Evolutionary conservation across 2,888 invertebrate genomes (phyloP).

Genomic region (Strigamia transsilvanica): DNA sequence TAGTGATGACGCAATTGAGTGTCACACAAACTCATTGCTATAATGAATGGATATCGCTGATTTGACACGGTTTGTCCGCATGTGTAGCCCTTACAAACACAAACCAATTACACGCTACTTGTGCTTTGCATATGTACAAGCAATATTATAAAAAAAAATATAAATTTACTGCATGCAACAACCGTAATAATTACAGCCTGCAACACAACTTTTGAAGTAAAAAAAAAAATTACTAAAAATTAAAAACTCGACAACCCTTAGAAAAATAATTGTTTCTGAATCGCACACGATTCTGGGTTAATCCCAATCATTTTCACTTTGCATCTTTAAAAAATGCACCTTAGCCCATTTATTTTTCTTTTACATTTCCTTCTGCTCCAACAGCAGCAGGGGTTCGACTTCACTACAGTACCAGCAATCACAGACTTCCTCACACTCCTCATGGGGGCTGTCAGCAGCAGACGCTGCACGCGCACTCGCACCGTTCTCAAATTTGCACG

Average conservation of each 20-base stretch:
- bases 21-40: neutral
- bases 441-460: slow-evolving; percentile 48
- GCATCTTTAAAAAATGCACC: slow-evolving; percentile 22
- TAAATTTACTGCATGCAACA: neutral
- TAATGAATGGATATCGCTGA: slow-evolving; percentile 1
- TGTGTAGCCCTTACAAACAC: slow-evolving; percentile 10
- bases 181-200: neutral
- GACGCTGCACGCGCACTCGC: slow-evolving; percentile 48
- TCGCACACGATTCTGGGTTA: neutral
- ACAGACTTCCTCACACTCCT: slow-evolving; percentile 49
- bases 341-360: slow-evolving; percentile 44
- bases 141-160: neutral
- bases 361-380: slow-evolving; percentile 46
- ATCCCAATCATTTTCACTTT: slow-evolving; percentile 3
- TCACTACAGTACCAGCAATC: slow-evolving; percentile 45
- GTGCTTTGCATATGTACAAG: neutral
- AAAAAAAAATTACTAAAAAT: too few relatives aligned
- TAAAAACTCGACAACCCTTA: too few relatives aligned
- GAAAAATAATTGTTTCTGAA: neutral
- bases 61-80: slow-evolving; percentile 20
- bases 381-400: slow-evolving; percentile 44
- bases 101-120: slow-evolving; percentile 30
- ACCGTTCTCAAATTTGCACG: slow-evolving; percentile 49
- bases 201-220: neutral
- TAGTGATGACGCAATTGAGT: slow-evolving; percentile 2